Percentiles rank a stretch among this genome's conserved stretches.
Evolutionary conservation across 1,140 invertebrate genomes (phyloP).

Genomic region (Hestina assimilis): DNA sequence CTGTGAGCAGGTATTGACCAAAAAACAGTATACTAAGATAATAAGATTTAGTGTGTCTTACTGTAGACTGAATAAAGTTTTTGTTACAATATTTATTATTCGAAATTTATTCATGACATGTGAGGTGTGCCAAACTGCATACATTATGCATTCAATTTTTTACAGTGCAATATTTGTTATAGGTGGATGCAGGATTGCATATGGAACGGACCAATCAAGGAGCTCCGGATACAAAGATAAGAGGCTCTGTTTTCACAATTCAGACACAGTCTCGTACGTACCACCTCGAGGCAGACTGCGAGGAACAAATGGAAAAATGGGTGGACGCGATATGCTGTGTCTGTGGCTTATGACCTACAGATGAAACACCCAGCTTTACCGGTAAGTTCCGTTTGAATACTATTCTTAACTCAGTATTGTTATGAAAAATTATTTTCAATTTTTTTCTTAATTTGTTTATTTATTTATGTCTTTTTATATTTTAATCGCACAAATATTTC

Average conservation of each 20-base stretch:
- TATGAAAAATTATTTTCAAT: no score
- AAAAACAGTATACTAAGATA: constrained; percentile 3
- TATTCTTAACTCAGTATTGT: no score
- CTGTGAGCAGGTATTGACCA: constrained; percentile 90
- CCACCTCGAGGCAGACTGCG: constrained; percentile 94
- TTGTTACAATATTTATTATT: background rate
- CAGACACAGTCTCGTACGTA: constrained; percentile 93
- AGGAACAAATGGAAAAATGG: constrained; percentile 96
- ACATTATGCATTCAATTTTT: background rate
- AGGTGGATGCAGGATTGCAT: constrained; percentile 91
- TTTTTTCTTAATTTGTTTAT: no score
- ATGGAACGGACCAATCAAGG: constrained; percentile 88
- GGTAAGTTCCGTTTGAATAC: constrained; percentile 32
- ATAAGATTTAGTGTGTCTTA: background rate
- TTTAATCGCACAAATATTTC: no score
- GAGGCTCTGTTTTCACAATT: constrained; percentile 90
- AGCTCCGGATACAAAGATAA: constrained; percentile 80
- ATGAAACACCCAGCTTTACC: constrained; percentile 79
- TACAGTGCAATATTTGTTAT: constrained; percentile 12
- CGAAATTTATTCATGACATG: background rate
- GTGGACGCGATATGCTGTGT: constrained; percentile 95
- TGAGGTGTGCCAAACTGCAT: background rate
- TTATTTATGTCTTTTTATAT: no score
- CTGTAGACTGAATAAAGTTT: background rate
- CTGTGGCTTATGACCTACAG: constrained; percentile 91